Conservation (phyloP, 2,888 invertebrate species). For the Chaetogeoica ovagalla region DNA sequence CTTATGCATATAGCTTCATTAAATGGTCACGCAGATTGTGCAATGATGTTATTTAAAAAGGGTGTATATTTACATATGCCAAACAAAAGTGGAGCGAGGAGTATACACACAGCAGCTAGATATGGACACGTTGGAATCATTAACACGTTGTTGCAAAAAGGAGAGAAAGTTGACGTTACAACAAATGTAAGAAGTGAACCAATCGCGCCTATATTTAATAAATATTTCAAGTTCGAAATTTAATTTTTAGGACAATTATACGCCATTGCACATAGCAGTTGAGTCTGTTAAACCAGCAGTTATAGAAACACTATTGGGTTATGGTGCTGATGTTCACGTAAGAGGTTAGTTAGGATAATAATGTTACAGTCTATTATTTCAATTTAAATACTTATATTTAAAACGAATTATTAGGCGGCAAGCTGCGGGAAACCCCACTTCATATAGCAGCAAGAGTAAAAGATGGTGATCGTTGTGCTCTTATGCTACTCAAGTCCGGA, state of each 20-base stretch:
- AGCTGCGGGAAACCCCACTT: conserved; percentile 88
- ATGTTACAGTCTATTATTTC: neutral
- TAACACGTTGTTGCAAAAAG: conserved; percentile 91
- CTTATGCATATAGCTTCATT: conserved; percentile 97
- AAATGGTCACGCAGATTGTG: conserved; percentile 97
- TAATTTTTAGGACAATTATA: conserved; percentile 84
- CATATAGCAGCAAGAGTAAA: conserved; percentile 95
- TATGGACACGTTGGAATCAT: conserved; percentile 97
- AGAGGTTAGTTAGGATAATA: conserved; percentile 64
- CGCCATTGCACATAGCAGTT: conserved; percentile 96
- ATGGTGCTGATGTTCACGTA: conserved; percentile 96
- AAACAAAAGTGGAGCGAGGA: conserved; percentile 96
- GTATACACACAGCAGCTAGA: conserved; percentile 95
- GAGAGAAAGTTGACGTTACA: conserved; percentile 93
- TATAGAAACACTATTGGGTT: conserved; percentile 89
- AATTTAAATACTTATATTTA: too few relatives aligned
- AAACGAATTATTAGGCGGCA: conserved; percentile 69
- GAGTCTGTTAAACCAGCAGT: conserved; percentile 91
- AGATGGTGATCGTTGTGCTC: conserved; percentile 89
- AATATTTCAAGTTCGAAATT: neutral
- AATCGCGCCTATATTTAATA: neutral
- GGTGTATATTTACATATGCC: conserved; percentile 99
- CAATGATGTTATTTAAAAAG: conserved; percentile 96
- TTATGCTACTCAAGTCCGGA: conserved; percentile 97
- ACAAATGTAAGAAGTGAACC: conserved; percentile 81